Evolutionary conservation across 2,888 invertebrate genomes (phyloP).

Genomic region (Hylaea fasciaria): DNA sequence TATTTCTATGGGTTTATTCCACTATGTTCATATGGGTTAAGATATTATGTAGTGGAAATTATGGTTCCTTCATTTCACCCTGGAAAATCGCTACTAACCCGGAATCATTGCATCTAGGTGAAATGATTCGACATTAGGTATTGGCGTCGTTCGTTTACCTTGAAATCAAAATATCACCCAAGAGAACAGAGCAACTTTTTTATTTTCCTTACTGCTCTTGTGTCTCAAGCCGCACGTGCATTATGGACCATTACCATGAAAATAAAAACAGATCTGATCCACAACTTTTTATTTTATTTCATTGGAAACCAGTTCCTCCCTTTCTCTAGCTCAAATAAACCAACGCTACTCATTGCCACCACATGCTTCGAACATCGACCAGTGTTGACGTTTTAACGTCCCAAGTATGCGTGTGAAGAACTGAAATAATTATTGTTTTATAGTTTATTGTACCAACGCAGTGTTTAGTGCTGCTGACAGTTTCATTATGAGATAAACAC

Average conservation of each 20-base stretch:
- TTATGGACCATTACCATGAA: neutral
- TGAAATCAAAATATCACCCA: too few species aligned
- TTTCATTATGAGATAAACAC: constrained; percentile 65
- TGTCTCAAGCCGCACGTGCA: neutral
- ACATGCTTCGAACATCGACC: constrained; percentile 65
- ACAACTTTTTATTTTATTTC: too few species aligned
- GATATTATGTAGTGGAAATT: too few species aligned
- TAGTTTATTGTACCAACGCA: constrained; percentile 76
- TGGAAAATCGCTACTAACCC: too few species aligned
- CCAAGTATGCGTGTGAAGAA: constrained; percentile 72
- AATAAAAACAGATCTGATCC: neutral
- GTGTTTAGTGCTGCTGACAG: constrained; percentile 74
- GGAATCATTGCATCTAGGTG: too few species aligned
- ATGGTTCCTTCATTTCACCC: too few species aligned
- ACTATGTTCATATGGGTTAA: too few species aligned
- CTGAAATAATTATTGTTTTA: constrained; percentile 74
- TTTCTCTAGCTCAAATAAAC: constrained; percentile 56
- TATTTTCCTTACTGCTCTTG: too few species aligned
- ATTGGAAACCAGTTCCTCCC: neutral
- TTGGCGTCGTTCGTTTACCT: too few species aligned
- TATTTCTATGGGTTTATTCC: too few species aligned
- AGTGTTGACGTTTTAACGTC: constrained; percentile 76
- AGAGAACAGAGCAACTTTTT: too few species aligned
- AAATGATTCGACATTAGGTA: too few species aligned
- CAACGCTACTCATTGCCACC: constrained; percentile 49